Percentiles rank a stretch among this genome's conserved stretches.
These are phyloP conservation scores for Tringa solitaria DNA, from an alignment of 2,113 vertebrate species.

Conservation along the genomic window DNA sequence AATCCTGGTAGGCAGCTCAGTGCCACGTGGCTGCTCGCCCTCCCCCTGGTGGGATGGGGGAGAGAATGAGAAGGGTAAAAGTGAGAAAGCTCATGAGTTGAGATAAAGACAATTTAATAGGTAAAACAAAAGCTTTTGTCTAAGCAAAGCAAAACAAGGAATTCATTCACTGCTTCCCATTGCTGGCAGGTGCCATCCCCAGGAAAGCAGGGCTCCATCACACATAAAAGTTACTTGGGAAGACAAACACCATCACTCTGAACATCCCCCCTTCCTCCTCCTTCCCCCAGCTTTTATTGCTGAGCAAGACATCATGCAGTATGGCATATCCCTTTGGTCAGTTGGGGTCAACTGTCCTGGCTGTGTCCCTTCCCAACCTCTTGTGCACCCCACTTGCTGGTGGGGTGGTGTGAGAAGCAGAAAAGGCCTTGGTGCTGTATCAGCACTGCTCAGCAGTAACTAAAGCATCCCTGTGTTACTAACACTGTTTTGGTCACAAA, in stretches of 20 bases:
- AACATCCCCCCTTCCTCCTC: accelerated
- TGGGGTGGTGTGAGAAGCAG: not conserved
- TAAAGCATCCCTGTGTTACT: not conserved
- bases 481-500: not conserved
- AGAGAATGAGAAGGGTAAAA: not conserved
- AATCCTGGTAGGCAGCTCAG: not conserved
- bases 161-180: not conserved
- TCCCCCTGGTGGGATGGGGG: too few species aligned
- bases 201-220: not conserved
- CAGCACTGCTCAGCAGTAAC: not conserved
- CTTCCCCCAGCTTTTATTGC: not conserved
- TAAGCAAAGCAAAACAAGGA: not conserved
- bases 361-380: not conserved
- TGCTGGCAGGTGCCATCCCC: not conserved
- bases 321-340: not conserved
- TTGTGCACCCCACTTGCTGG: accelerated
- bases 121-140: accelerated
- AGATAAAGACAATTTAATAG: not conserved
- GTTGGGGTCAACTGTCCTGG: not conserved
- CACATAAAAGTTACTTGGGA: accelerated
- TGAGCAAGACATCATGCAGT: not conserved
- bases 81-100: not conserved
- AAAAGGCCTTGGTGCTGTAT: not conserved
- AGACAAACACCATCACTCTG: accelerated
- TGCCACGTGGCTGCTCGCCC: accelerated